Conservation (phyloP, 2,797 vertebrate species). For the Neosilurus hyrtlii region DNA sequence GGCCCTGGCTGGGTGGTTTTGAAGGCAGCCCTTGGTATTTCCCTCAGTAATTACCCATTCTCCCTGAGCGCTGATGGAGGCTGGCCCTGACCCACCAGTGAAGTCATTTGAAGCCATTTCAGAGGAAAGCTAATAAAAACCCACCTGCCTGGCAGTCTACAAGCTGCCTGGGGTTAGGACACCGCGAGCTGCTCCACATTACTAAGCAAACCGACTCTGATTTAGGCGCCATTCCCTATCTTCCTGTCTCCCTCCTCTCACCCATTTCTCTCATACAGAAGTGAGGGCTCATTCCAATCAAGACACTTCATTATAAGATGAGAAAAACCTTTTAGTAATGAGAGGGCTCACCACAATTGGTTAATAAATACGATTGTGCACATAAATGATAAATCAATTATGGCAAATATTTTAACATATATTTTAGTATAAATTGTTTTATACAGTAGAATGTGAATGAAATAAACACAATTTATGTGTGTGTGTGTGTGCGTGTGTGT, state of each 20-base stretch:
- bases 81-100: constrained; percentile 78
- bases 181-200: constrained; percentile 67
- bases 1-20: constrained; percentile 76
- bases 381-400: background rate
- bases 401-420: background rate
- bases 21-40: constrained; percentile 71
- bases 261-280: background rate
- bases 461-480: too few relatives aligned
- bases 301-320: background rate
- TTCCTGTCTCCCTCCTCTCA: background rate
- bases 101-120: constrained; percentile 80
- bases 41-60: constrained; percentile 75
- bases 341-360: background rate
- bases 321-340: background rate
- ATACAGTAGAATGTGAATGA: background rate
- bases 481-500: too few relatives aligned
- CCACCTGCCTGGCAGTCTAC: constrained; percentile 80
- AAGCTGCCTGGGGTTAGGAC: constrained; percentile 74
- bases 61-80: constrained; percentile 66
- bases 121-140: constrained; percentile 81
- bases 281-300: background rate
- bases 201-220: constrained; percentile 31
- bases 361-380: background rate
- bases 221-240: constrained; percentile 26
- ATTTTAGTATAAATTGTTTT: background rate